phyloP scores from a whole-genome alignment of 2,113 vertebrate species.

The Geothlypis trichas region DNA sequence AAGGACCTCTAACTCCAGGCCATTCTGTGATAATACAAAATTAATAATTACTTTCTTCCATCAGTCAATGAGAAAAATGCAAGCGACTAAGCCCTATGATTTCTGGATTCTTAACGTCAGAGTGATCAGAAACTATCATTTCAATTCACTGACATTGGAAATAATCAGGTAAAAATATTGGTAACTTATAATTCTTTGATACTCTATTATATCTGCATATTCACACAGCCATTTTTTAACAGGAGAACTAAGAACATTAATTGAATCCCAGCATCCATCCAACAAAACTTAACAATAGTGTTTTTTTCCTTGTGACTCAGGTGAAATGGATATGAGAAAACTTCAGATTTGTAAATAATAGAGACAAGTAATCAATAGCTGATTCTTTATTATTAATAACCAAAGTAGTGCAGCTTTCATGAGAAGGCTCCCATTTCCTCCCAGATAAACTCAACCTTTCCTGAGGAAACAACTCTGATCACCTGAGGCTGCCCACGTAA shows the following conservation, averaged over 20 bases:
- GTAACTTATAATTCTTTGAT: not conserved
- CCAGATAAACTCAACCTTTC: fast-evolving
- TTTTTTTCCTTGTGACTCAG: not conserved
- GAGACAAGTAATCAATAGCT: not conserved
- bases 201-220: not conserved
- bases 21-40: not conserved
- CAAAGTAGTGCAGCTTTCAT: fast-evolving
- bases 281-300: not conserved
- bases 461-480: fast-evolving
- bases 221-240: not conserved
- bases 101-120: not conserved
- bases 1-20: not conserved
- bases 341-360: not conserved
- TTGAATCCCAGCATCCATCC: not conserved
- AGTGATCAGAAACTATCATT: not conserved
- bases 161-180: not conserved
- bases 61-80: not conserved
- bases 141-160: not conserved
- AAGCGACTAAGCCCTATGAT: not conserved
- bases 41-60: not conserved
- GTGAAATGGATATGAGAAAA: fast-evolving
- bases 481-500: fast-evolving
- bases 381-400: not conserved
- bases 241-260: not conserved
- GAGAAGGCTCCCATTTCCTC: not conserved